Base-by-base conservation (phyloP, 2,113 vertebrate species). In the Leptodactylus fuscus region DNA sequence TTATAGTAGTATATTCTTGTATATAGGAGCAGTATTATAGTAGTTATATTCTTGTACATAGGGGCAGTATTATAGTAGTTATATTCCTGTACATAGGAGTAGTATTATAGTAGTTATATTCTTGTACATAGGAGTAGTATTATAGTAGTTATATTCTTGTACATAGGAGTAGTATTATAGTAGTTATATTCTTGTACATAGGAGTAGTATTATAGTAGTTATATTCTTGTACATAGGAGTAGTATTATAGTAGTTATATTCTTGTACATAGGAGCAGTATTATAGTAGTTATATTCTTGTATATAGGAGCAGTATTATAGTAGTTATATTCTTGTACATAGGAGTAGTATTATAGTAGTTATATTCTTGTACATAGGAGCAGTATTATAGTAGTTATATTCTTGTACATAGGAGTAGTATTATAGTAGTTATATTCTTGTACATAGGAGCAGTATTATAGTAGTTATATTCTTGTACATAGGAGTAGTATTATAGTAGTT, bases 381-480 rank as follows among this genome's bases (percentile, higher is more conserved):
- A 60, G 55, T 60, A 60, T 60, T 60, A 60, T 60, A 60, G n/a
- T 60, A 60, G 55, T 27, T 60, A 60, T 60, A 60, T 60, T 60
- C 55, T 27, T 60, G 55, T 60, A 60, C 24, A 60, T 60, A 60
- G n/a, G n/a, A 20, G 55, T n/a, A 60, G 55, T 60, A 60, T 60
- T 60, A 60, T 60, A 60, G 55, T 60, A 60, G 55, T 60, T 60
- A 60, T 60, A 60, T 60, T n/a, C 53, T 55, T 55, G 53, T 55
- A 55, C 22, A 55, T 55, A 55, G 53, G 49, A 20, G 55, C n/a
- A 60, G 55, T 60, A 60, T 60, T 60, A 60, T 60, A 60, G 55
- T 60, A 60, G 55, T 60, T 60, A 60, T 60, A 60, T 60, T n/a
- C 53, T 55, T 55, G 53, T 55, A 55, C 22, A 55, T 55, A 55